Evolutionary conservation across 2,888 invertebrate genomes (phyloP), one percentile per base, ranked within the genome.

Genomic region (Vesta saturnalis): DNA sequence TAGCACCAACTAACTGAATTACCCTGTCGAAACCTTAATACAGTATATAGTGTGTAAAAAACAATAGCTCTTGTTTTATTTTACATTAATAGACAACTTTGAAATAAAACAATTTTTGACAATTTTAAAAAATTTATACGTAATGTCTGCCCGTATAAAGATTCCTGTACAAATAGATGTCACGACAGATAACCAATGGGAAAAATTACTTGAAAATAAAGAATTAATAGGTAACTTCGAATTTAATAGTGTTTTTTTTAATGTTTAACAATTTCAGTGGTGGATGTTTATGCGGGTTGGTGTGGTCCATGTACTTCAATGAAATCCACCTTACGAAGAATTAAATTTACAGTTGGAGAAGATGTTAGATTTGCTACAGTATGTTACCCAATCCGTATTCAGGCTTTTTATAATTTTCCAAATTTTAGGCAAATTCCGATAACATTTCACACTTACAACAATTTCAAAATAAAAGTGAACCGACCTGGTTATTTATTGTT

Each of bases 271-370:
- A 4, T 78, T 82, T 54, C 81, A 92, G 93, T 97, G 68, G 87
- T 95, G 66, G 96, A 97, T 81, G 89, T 96, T 12, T 96, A 93
- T 83, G 92, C 95, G 5, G 94, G 93, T 71, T 97, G 96, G 96
- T 93, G 94, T 79, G 96, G 96, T 0, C 95, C 96, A 0, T 96
- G 96, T 80, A 83, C 89, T 66, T 94, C 94, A 21, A 94, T 96
- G 93, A 86, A 92, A 60, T 92, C 92, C 55, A 92, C 91, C 81
- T 86, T 97, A 75, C 92, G 93, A 82, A 94, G 93, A 84, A 87
- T 96, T 72, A 96, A 96, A 83, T 87, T 96, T 85, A 83, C 94
- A 15, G 95, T 95, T 5, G 96, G 95, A 64, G 94, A 95, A 78
- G 85, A 90, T 78, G 85, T 97, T 54, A 90, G 90, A 69, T 88